Base-by-base conservation (phyloP, 2,888 invertebrate species). In the Branchipolynoe longqiensis region DNA sequence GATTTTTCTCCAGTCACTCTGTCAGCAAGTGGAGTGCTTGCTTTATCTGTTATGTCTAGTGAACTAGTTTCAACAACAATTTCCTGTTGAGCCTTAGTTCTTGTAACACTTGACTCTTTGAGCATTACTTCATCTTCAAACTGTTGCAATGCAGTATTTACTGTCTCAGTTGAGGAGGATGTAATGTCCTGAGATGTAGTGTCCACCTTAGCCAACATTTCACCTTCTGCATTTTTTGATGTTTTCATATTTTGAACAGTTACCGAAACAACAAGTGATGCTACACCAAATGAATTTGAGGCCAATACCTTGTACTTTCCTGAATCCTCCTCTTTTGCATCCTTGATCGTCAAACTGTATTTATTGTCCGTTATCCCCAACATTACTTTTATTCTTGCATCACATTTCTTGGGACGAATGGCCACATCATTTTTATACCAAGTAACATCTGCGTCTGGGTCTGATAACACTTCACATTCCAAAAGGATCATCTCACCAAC, bases 401-500 rank as follows among this genome's bases (percentile, higher is more conserved):
- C 85, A 41, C 78, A 78, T 36, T 84, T 84, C 36, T 87, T 89
- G 0, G 88, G 85, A 59, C 85, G 83, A 25, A 90, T 73, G 12
- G 82, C 84, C 36, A 89, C 82, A 0, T 90, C 91, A 86, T 91
- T 89, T 64, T 90, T 90, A 62, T 88, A 87, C 94, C 93, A 94
- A 78, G 89, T 89, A 62, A 94, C 91, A 25, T 88, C 90, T 8
- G 92, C 85, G 25, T 74, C 74, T 25, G 88, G 87, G 8, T 86
- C 62, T 33, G 69, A 62, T 85, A 58, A 25, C 41, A 59, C 56
- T 54, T 58, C 31, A 58, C 82, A 82, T 0, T 4, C 28, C 1
- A 41, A 48, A 31, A 6, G 8, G 18, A 78, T 48, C 4, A 48
- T 41, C 18, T 41, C 31, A n/a, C 78, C 78, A 78, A 78, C 78